A percentile compares a stretch with the other conserved stretches of the same genome.
Conservation (phyloP, 2,888 invertebrate species). For the Pomacea canaliculata region DNA sequence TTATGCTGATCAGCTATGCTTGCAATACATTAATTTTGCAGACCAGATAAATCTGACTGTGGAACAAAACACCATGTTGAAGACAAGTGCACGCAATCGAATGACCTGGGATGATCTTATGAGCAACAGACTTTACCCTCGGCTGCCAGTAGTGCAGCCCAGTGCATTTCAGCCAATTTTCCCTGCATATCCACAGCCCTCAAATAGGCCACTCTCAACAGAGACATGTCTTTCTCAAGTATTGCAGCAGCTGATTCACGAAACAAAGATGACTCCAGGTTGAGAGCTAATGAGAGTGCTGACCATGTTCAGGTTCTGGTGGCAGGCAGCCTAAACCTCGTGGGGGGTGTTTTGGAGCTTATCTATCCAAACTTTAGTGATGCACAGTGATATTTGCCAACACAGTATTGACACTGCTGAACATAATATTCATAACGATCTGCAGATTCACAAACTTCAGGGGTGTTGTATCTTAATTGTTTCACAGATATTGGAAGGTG, state of each 20-base stretch:
- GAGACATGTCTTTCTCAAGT: neutral
- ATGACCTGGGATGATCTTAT: slow-evolving; percentile 11
- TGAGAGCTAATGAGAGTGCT: slow-evolving; percentile 70
- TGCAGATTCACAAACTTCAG: too few relatives aligned
- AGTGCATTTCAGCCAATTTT: slow-evolving; percentile 3
- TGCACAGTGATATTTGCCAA: slow-evolving; percentile 1
- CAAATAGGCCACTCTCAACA: neutral
- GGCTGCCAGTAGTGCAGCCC: neutral
- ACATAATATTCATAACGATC: too few relatives aligned
- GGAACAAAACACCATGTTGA: slow-evolving; percentile 17
- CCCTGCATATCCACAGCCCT: slow-evolving; percentile 19
- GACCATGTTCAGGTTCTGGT: slow-evolving; percentile 77
- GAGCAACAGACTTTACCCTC: too few relatives aligned
- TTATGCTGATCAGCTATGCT: too few relatives aligned
- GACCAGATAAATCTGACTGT: slow-evolving; percentile 21
- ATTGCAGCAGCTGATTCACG: neutral
- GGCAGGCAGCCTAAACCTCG: slow-evolving; percentile 87
- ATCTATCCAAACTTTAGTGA: slow-evolving; percentile 43
- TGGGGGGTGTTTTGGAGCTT: slow-evolving; percentile 79
- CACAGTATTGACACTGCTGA: too few relatives aligned
- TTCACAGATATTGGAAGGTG: too few relatives aligned
- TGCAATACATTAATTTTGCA: neutral
- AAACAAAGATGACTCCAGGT: neutral
- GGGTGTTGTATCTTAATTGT: too few relatives aligned
- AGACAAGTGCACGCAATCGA: slow-evolving; percentile 2